Evolutionary conservation across 1,140 invertebrate species (phyloP), one percentile per base, ranked within the genome.

Genomic region (Mylabris phalerata): DNA sequence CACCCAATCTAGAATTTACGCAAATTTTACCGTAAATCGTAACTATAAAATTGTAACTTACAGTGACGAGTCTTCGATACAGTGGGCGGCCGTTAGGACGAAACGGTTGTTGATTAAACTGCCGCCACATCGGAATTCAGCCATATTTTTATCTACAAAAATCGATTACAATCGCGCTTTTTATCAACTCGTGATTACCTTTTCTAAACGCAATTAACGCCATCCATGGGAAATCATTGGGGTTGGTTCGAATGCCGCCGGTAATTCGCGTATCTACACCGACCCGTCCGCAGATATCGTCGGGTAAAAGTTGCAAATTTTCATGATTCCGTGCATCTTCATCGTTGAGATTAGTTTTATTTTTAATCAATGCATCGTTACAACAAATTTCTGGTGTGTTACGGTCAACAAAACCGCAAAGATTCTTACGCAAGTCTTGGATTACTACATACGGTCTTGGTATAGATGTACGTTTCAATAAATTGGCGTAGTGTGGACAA

Each of bases 41-140:
- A 43, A 32, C 4, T 9, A 13, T 11, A 13, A 7, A 42, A 26
- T 64, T 65, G 77, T 73, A 63, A 67, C 62, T 69, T 64, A 70
- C 67, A 70, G 51, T 61, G 13, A 73, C 2, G 65, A 51, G 38
- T 66, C 62, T 10, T 48, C 24, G 52, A 80, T 67, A 59, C 80
- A 82, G 61, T 82, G 80, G 2, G 79, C 80, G 2, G 80, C 80
- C 9, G 79, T 80, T 11, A 82, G 47, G 5, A 82, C 70, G 60
- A 79, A 81, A 32, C 68, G 67, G 50, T 78, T 75, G 48, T 73
- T 80, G 65, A 83, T 80, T 13, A 83, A 64, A 27, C 76, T 75
- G 19, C 77, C 80, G 38, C 80, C 80, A 64, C 82, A 85, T 59
- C 80, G 77, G 61, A 82, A 76, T 48, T 75, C 67, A 4, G 46